These are phyloP conservation scores for Aegypius monachus DNA, from an alignment of 2,113 vertebrate species.

Conservation along the genomic window DNA sequence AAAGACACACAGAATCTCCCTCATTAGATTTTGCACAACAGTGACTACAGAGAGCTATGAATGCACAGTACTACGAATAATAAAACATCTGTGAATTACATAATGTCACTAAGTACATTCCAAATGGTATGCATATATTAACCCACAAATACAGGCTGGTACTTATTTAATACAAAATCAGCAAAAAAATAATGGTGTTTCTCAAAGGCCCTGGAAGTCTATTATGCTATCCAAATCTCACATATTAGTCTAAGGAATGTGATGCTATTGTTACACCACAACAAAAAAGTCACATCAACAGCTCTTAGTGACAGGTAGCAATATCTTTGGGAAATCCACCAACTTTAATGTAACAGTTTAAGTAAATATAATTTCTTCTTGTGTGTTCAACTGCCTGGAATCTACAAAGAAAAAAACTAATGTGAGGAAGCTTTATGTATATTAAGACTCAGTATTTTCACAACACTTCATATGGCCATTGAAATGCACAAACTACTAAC, in stretches of 20 bases:
- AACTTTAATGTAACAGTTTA: background rate
- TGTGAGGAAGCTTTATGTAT: background rate
- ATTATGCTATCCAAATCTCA: background rate
- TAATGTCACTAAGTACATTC: conserved; percentile 50
- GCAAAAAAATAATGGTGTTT: background rate
- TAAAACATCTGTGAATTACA: conserved; percentile 68
- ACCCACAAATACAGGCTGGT: conserved; percentile 41
- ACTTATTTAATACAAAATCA: conserved; percentile 58
- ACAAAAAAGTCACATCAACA: background rate
- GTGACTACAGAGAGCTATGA: conserved; percentile 59
- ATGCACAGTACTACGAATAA: conserved; percentile 58
- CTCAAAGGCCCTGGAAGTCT: conserved; percentile 3
- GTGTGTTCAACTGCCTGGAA: background rate
- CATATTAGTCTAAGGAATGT: background rate
- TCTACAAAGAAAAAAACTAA: background rate
- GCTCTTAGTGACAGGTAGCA: background rate
- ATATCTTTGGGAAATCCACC: background rate
- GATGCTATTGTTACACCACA: background rate
- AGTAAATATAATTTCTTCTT: background rate
- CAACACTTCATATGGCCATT: background rate
- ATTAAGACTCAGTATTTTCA: background rate
- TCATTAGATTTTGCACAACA: conserved; percentile 59
- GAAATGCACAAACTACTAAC: background rate
- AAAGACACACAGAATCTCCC: conserved; percentile 15
- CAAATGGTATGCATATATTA: conserved; percentile 64